Evolutionary conservation across 1,140 invertebrate species (phyloP), one percentile per base, ranked within the genome.

Genomic region (Neelides sp.): DNA sequence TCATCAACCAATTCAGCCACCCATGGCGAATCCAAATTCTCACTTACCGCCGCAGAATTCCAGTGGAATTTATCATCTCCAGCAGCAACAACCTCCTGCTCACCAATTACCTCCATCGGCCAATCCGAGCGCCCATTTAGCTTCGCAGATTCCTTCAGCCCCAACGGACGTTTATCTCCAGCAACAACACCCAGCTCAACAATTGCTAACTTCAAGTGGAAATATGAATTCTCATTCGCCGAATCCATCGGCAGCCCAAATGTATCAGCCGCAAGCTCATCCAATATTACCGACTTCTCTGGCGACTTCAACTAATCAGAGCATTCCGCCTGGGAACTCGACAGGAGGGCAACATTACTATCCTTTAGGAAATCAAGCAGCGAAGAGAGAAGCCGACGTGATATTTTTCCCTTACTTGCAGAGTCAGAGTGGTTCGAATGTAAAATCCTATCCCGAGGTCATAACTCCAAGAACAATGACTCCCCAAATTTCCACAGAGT

Each of bases 221-320:
- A 4, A 37, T 15, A 37, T 7, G n/a, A 13, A 15, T 13, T 37
- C 5, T 4, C 4, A 15, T 19, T 4, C 4, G 7, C 3, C 7
- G 5, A 10, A 42, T 4, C 40, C n/a, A 42, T 10, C 17, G 23
- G n/a, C 23, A 22, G 4, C 12, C 32, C n/a, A 3, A 4, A 19
- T 26, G 43, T 34, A 23, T 4, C 42, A 32, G 27, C 53, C 52
- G 43, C 49, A 44, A 15, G 20, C 15, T 8, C 48, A 45, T 15
- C 10, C 41, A 4, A 19, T 19, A 40, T 19, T 55, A 7, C 47
- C 56, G 3, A n/a, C 42, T 27, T 19, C 26, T n/a, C 36, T 50
- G 1, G 37, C 26, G 7, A 37, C n/a, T n/a, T n/a, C n/a, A n/a
- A n/a, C n/a, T n/a, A n/a, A n/a, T n/a, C n/a, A n/a, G n/a, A n/a